Conservation (phyloP, 2,113 vertebrate species). For the Dicrurus megarhynchus region DNA sequence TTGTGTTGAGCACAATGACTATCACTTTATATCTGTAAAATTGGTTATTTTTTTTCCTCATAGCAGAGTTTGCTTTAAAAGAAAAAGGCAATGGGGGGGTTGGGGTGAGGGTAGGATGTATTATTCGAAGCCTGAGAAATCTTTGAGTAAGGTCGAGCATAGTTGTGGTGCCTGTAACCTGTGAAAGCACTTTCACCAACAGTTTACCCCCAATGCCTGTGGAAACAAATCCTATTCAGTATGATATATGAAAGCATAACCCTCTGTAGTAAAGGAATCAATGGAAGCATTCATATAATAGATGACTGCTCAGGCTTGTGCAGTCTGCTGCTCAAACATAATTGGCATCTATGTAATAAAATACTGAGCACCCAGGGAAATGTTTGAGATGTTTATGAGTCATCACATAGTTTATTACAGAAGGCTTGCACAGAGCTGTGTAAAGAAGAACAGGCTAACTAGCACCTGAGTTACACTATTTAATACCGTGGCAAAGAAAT, state of each 20-base stretch:
- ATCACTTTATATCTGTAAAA: background rate
- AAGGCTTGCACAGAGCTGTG: background rate
- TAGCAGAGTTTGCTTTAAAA: background rate
- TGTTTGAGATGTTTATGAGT: constrained; percentile 53
- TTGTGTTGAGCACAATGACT: background rate
- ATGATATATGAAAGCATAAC: constrained; percentile 60
- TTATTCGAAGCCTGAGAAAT: background rate
- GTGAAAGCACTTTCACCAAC: background rate
- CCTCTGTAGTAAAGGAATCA: constrained; percentile 53
- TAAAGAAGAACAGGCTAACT: background rate
- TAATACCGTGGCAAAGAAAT: background rate
- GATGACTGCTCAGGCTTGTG: constrained; percentile 15
- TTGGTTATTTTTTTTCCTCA: background rate
- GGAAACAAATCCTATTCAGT: constrained; percentile 38
- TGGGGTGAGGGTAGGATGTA: background rate
- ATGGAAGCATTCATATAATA: constrained; percentile 49
- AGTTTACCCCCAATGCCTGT: constrained; percentile 13
- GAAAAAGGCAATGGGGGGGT: accelerated
- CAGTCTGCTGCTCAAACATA: constrained; percentile 30
- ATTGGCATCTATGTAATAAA: constrained; percentile 58
- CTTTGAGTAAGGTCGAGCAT: background rate
- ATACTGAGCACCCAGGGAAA: constrained; percentile 35
- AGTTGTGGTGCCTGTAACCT: background rate
- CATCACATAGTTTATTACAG: constrained; percentile 33
- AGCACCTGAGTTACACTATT: background rate